Base-by-base conservation (phyloP, 23 tunicate genomes). In the Aplidium turbinatum region DNA sequence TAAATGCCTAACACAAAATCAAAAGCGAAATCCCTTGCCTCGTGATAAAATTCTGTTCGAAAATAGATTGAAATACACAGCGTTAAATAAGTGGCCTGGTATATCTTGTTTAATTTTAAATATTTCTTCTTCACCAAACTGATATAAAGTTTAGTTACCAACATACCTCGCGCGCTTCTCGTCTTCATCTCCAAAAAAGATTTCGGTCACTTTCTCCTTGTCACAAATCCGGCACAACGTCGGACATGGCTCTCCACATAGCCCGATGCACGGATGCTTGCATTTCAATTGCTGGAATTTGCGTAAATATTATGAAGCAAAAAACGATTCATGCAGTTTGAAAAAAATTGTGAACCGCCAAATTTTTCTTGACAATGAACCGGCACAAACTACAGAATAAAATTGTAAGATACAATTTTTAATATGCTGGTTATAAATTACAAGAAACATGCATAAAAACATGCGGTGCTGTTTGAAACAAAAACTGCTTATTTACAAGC, bases 191-290 rank as follows among this genome's bases (percentile, higher is more conserved):
- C 96, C 96, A 48, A 88, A 88, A 47, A 88, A 88, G 22, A 81
- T 81, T 51, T 81, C 96, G 0, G 81, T 83, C 0, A 88, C 96
- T 55, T 81, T 68, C 1, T 75, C 79, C 38, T 88, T 70, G 58
- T 88, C 79, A 47, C 96, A 88, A 58, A 81, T 50, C 29, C 96
- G 75, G 35, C 96, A 88, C 33, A 75, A 58, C 38, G 38, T 88
- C 30, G 96, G 96, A 60, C 96, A 88, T 19, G 87, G 87, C 54
- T 88, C 96, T 1, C 96, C 96, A 68, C 96, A 88, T 1, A 88
- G 51, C 3, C 96, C 96, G 68, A 88, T 88, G 58, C 96, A 88
- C 18, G 48, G 79, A 53, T 88, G 96, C 33, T 56, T 65, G 36
- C 96, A 88, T 35, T 68, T 45, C 39, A 66, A 31, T 31, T 32